Percentiles rank a stretch among this genome's conserved stretches.
Conservation (phyloP, 2,797 vertebrate genomes). For the Ibycter americanus region DNA sequence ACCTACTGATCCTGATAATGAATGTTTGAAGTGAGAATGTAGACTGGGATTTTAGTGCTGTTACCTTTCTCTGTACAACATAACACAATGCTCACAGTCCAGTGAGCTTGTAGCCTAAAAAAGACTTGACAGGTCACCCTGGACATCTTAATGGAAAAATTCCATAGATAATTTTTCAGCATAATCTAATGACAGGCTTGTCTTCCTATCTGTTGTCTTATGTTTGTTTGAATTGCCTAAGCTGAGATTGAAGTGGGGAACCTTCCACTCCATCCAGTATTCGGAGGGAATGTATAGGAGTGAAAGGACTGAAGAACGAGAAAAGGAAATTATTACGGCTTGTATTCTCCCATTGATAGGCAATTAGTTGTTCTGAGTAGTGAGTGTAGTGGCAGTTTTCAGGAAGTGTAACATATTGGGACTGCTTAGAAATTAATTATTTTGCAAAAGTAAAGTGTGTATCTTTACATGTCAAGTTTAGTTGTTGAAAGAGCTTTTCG, state of each 20-base stretch:
- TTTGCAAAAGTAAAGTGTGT: background rate
- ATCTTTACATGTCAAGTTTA: background rate
- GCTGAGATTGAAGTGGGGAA: background rate
- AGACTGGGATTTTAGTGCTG: background rate
- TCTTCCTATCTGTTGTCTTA: background rate
- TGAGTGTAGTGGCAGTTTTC: background rate
- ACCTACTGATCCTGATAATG: background rate
- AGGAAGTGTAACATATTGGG: background rate
- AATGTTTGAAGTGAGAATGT: background rate
- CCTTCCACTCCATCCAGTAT: background rate
- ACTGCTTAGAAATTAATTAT: background rate
- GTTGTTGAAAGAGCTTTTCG: background rate
- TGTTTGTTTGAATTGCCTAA: background rate
- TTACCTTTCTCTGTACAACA: background rate
- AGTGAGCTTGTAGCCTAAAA: background rate
- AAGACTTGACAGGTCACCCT: background rate
- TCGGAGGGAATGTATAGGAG: background rate
- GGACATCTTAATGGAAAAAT: background rate
- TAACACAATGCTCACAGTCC: background rate
- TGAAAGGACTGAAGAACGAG: background rate
- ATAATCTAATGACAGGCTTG: background rate
- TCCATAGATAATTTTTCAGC: background rate
- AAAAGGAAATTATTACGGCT: background rate
- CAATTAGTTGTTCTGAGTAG: background rate
- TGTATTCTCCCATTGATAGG: background rate